phyloP scores from a whole-genome alignment of 2,113 vertebrate genomes.

The Prinia subflava region DNA sequence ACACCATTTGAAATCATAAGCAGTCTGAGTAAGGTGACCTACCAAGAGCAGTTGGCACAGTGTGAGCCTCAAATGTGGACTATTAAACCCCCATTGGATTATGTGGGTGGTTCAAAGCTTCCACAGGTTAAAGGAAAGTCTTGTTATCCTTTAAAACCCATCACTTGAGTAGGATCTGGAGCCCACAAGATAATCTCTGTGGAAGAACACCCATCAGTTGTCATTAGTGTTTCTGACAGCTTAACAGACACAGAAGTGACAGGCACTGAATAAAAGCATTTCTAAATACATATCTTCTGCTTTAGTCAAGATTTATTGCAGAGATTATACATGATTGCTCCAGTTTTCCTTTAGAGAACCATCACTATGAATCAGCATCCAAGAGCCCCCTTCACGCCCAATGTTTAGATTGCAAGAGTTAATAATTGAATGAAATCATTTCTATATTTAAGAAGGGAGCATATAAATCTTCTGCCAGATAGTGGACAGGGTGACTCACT shows the following conservation, averaged over 20 bases:
- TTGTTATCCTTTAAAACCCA: background rate
- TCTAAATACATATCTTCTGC: conserved; percentile 39
- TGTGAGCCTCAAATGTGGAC: background rate
- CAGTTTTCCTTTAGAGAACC: conserved; percentile 28
- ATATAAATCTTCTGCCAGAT: conserved; percentile 37
- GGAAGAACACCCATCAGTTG: conserved; percentile 20
- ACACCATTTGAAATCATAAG: background rate
- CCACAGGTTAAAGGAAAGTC: background rate
- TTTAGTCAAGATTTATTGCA: conserved; percentile 46
- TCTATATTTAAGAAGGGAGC: conserved; percentile 48
- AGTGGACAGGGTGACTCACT: conserved; percentile 47
- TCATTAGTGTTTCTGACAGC: conserved; percentile 3
- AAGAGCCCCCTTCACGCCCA: background rate
- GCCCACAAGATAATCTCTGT: background rate
- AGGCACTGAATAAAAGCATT: conserved; percentile 49
- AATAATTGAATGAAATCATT: conserved; percentile 57
- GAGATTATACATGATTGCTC: conserved; percentile 43
- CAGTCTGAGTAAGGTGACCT: background rate
- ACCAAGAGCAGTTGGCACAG: background rate
- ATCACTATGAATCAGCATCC: conserved; percentile 42
- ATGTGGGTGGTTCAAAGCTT: background rate
- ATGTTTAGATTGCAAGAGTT: conserved; percentile 35
- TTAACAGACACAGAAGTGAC: conserved; percentile 19
- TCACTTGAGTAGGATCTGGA: background rate
- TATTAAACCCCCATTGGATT: background rate